Conservation (phyloP, 2,113 vertebrate species). For the Parus major region DNA sequence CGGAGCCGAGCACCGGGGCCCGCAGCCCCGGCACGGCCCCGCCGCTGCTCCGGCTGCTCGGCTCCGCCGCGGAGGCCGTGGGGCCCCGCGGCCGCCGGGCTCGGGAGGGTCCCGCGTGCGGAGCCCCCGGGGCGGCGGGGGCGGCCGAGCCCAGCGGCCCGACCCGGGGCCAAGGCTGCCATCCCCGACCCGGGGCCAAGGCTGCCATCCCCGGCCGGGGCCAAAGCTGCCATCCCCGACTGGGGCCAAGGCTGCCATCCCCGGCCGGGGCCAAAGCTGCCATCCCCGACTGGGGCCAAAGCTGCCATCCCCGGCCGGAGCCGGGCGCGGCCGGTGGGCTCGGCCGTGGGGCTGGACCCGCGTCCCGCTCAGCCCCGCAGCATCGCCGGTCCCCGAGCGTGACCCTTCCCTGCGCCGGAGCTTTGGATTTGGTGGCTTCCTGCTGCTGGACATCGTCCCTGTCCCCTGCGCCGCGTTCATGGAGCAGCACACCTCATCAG, state of each 20-base stretch:
- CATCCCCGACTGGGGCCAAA: background rate
- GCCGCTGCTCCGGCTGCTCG: too few relatives aligned
- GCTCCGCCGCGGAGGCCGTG: too few relatives aligned
- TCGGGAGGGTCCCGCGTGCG: background rate
- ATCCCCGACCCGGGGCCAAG: too few relatives aligned
- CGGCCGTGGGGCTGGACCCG: background rate
- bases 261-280: too few relatives aligned
- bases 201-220: background rate
- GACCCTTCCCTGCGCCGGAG: too few relatives aligned
- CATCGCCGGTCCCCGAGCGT: background rate
- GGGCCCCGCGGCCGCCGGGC: background rate
- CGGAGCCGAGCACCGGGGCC: too few relatives aligned
- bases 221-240: too few relatives aligned
- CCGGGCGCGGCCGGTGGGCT: background rate
- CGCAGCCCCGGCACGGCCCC: too few relatives aligned
- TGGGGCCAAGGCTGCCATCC: background rate
- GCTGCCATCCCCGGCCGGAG: background rate
- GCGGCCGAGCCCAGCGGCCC: background rate
- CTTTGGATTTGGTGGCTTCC: background rate
- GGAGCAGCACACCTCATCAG: background rate
- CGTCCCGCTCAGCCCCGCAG: background rate
- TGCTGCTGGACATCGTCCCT: background rate
- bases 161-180: too few relatives aligned
- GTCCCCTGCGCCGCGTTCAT: rapidly evolving
- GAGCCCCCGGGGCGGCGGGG: too few relatives aligned